Conservation (phyloP, 2,113 vertebrate species). For the Panurus biarmicus region DNA sequence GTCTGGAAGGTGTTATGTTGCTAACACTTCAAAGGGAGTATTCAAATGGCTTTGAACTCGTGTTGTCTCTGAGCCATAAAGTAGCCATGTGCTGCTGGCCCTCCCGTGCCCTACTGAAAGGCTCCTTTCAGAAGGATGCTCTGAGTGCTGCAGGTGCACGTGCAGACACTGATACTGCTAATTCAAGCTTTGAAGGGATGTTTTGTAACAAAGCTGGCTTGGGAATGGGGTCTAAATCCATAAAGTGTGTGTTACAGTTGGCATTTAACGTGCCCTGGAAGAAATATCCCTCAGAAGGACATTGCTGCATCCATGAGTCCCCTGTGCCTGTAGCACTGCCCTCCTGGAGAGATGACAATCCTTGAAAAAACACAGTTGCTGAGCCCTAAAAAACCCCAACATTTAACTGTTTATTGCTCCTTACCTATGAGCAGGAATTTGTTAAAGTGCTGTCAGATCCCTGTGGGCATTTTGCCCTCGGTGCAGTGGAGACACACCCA, state of each 20-base stretch:
- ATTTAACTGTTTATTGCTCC: background rate
- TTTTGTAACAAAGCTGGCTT: background rate
- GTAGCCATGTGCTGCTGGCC: background rate
- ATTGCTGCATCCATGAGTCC: background rate
- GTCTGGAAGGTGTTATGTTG: background rate
- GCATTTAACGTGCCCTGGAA: background rate
- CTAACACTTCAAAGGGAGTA: background rate
- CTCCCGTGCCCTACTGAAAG: background rate
- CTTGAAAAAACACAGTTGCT: background rate
- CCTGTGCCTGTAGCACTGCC: background rate
- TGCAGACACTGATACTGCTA: background rate
- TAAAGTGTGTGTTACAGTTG: background rate
- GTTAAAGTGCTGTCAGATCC: background rate
- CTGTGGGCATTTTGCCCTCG: background rate
- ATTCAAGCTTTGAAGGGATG: background rate
- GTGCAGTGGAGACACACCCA: background rate
- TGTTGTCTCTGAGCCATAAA: background rate
- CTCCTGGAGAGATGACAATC: background rate
- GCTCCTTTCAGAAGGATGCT: background rate
- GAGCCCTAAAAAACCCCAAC: background rate
- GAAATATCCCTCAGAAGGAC: background rate
- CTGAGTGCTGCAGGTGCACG: background rate
- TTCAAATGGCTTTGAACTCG: background rate
- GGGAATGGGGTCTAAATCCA: background rate
- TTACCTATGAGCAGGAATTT: background rate